Evolutionary conservation across 2,797 vertebrate species (phyloP).

Genomic region (Lepidocolaptes lacrymiger): DNA sequence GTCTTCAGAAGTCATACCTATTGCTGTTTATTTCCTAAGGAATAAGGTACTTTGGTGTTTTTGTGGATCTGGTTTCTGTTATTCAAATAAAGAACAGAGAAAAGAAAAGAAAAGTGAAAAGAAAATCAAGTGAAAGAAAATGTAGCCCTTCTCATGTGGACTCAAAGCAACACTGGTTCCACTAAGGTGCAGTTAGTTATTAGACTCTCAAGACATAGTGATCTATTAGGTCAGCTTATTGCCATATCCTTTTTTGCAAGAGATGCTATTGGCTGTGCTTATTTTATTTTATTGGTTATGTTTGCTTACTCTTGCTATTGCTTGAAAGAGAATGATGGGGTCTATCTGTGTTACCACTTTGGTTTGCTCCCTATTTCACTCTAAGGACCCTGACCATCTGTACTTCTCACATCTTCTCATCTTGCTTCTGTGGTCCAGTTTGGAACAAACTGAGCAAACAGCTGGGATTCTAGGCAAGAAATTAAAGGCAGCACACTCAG

Average conservation of each 20-base stretch:
- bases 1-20: neutral
- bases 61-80: neutral
- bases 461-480: neutral
- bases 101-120: no score
- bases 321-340: neutral
- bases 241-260: neutral
- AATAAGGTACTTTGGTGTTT: neutral
- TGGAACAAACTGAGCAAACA: slow-evolving; percentile 1
- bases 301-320: neutral
- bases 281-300: neutral
- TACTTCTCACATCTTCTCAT: neutral
- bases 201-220: neutral
- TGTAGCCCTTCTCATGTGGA: neutral
- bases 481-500: neutral
- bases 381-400: neutral
- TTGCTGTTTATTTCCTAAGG: neutral
- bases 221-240: neutral
- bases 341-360: neutral
- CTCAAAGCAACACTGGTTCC: neutral
- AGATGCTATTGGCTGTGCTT: neutral
- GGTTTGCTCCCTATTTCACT: neutral
- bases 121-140: neutral
- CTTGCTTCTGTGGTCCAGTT: neutral
- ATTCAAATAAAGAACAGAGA: neutral
- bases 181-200: neutral